Evolutionary conservation across 1,140 invertebrate species (phyloP), one percentile per base, ranked within the genome.

Genomic region (Orius insidiosus): DNA sequence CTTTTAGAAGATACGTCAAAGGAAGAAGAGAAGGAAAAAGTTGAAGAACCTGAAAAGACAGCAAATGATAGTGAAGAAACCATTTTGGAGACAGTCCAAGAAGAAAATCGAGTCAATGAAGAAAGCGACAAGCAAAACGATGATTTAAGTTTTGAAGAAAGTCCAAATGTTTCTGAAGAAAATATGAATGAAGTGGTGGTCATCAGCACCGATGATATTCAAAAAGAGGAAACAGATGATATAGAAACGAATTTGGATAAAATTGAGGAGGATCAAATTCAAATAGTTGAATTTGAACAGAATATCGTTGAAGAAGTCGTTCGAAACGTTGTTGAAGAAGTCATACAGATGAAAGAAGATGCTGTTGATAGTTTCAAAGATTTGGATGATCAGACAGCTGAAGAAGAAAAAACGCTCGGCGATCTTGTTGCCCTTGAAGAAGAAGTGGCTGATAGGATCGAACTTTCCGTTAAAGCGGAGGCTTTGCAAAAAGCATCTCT

Each of bases 181-280:
- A 45, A 45, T 13, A 35, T 14, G 13, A 14, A 18, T 16, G 45
- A 39, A 37, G 30, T 13, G n/a, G n/a, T n/a, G 24, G 7, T 24
- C 24, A 24, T 24, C 24, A 24, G 24, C 7, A 24, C 24, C 7
- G 24, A 24, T n/a, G n/a, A n/a, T 14, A 51, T 58, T 5, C 50
- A 56, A 11, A 56, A 56, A 45, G 51, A 51, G 16, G 19, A n/a
- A n/a, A n/a, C n/a, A n/a, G n/a, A n/a, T n/a, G n/a, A n/a, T n/a
- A n/a, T 55, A 38, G 49, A 55, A 14, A 42, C 51, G n/a, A 45
- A 54, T 18, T 41, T 52, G 33, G 47, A 46, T 41, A 44, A 52
- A 42, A 52, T 49, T 50, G 47, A 51, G 39, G 46, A 34, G 38
- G 54, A 53, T 16, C 49, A 40, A 40, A 16, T 16, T 15, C 38